Evolutionary conservation across 2,113 vertebrate genomes (phyloP).

Genomic region (Dicerorhinus sumatrensis): DNA sequence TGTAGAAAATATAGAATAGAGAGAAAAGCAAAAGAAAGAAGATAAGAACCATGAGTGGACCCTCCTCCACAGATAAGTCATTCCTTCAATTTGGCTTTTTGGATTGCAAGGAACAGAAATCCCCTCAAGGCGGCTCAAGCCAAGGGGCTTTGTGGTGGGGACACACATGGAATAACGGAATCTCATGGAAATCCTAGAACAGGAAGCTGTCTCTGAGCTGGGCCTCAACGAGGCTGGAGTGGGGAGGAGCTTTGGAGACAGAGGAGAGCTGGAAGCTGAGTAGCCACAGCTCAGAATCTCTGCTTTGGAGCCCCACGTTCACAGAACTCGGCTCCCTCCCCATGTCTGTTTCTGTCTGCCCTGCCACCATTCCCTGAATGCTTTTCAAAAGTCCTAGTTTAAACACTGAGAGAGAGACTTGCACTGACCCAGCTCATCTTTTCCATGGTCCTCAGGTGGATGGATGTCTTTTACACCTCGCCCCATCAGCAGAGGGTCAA

Average conservation of each 20-base stretch:
- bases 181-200: neutral
- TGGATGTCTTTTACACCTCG: neutral
- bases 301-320: neutral
- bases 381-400: neutral
- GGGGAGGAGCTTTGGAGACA: neutral
- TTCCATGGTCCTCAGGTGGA: neutral
- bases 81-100: neutral
- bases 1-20: neutral
- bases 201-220: neutral
- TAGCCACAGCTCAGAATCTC: neutral
- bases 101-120: neutral
- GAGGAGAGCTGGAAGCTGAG: neutral
- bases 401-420: neutral
- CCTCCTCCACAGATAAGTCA: neutral
- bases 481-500: neutral
- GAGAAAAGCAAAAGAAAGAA: neutral
- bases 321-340: neutral
- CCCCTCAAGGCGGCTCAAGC: neutral
- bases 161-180: neutral
- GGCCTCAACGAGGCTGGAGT: neutral
- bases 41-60: neutral
- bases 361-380: neutral
- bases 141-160: neutral
- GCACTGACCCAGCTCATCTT: neutral
- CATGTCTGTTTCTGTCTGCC: neutral